These are phyloP conservation scores for Acheta domesticus DNA, from an alignment of 2,888 invertebrate genomes.

Conservation along the genomic window DNA sequence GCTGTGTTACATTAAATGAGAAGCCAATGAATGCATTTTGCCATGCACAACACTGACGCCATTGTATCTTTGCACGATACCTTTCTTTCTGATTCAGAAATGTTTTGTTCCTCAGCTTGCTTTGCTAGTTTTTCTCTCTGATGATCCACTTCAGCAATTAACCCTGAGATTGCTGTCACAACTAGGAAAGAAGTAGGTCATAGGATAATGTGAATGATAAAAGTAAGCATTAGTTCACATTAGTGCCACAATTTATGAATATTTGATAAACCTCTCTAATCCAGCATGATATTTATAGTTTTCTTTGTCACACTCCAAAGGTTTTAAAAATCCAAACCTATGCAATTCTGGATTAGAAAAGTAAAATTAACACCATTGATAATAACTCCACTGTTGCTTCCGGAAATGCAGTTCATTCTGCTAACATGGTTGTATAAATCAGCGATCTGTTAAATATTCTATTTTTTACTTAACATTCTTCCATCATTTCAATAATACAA, in stretches of 20 bases:
- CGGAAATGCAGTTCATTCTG: too few species aligned
- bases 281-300: neutral
- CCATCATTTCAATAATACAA: too few species aligned
- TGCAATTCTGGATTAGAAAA: too few species aligned
- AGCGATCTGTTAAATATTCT: too few species aligned
- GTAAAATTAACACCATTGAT: too few species aligned
- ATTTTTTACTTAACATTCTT: too few species aligned
- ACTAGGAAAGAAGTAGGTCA: conserved; percentile 52
- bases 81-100: conserved; percentile 31
- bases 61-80: conserved; percentile 33
- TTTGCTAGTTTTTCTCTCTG: conserved; percentile 52
- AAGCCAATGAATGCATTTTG: conserved; percentile 25
- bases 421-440: too few species aligned
- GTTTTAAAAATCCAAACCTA: too few species aligned
- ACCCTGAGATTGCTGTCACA: conserved; percentile 74
- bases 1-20: neutral
- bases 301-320: too few species aligned
- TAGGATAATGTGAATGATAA: conserved; percentile 26
- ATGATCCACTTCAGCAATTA: conserved; percentile 76
- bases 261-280: neutral
- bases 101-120: conserved; percentile 35
- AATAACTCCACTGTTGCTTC: too few species aligned
- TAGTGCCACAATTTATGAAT: neutral
- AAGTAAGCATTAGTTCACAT: neutral
- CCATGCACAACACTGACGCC: conserved; percentile 34